phyloP scores from a whole-genome alignment of 2,797 vertebrate species.

The Craterocephalus amniculus region DNA sequence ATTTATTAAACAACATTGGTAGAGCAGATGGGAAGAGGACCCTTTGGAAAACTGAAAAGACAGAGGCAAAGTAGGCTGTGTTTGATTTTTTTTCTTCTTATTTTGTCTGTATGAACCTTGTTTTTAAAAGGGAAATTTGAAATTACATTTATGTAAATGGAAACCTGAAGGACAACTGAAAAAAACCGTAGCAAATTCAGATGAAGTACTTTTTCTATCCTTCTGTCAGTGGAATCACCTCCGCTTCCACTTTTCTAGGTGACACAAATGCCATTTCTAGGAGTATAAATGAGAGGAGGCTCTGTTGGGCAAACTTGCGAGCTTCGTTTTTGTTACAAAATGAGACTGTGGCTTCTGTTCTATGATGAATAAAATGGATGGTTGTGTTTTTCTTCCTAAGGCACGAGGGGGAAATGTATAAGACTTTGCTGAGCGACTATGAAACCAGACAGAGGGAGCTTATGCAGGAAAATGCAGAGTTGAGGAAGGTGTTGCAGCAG shows the following conservation, averaged over 20 bases:
- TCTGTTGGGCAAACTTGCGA: not conserved
- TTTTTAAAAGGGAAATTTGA: not conserved
- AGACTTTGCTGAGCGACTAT: slow-evolving; percentile 90
- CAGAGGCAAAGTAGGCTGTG: slow-evolving; percentile 88
- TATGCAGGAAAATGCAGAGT: slow-evolving; percentile 92
- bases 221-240: not conserved
- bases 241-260: slow-evolving; percentile 25
- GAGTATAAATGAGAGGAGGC: not conserved
- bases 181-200: not conserved
- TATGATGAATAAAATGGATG: not conserved
- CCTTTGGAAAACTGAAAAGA: slow-evolving; percentile 94
- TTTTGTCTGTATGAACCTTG: not conserved
- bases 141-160: not conserved
- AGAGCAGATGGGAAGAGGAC: slow-evolving; percentile 94
- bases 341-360: not conserved
- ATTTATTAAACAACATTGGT: slow-evolving; percentile 93
- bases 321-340: not conserved
- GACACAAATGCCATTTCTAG: slow-evolving; percentile 24
- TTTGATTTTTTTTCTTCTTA: not conserved
- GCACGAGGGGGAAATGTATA: slow-evolving; percentile 96
- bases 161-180: not conserved
- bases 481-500: slow-evolving; percentile 95
- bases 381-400: slow-evolving; percentile 69
- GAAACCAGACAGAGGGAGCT: slow-evolving; percentile 91
- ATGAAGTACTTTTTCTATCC: not conserved